A percentile compares a stretch with the other conserved stretches of the same genome.
Conservation (phyloP, 2,797 vertebrate species). For the Syncerus caffer region DNA sequence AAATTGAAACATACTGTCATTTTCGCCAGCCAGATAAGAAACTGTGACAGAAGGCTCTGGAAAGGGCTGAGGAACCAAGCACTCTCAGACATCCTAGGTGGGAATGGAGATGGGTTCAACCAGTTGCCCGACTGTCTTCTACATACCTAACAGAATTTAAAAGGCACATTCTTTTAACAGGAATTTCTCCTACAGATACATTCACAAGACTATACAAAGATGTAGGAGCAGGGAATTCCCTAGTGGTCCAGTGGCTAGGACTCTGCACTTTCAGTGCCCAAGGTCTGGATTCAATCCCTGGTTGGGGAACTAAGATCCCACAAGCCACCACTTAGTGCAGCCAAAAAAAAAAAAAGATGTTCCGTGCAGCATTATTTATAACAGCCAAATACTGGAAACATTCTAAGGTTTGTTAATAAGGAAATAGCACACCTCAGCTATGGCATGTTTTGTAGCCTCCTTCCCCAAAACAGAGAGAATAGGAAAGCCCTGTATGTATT, state of each 20-base stretch:
- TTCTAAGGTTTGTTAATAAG: background rate
- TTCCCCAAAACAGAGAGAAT: background rate
- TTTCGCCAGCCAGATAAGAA: background rate
- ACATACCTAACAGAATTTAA: background rate
- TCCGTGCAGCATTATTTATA: background rate
- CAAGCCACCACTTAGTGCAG: background rate
- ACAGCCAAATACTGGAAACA: background rate
- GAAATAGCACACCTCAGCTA: background rate
- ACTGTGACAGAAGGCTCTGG: background rate
- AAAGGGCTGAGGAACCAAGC: background rate
- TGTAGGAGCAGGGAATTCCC: background rate
- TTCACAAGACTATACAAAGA: background rate
- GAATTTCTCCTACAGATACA: background rate
- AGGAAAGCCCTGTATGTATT: background rate
- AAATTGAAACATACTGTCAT: background rate
- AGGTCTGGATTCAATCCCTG: background rate
- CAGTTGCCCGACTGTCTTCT: background rate
- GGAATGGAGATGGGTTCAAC: background rate
- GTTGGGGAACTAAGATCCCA: background rate
- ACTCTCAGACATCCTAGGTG: background rate
- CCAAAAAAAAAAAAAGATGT: background rate
- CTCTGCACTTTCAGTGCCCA: background rate
- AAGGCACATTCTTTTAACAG: background rate
- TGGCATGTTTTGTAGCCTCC: background rate
- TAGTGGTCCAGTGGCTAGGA: background rate